These are phyloP conservation scores for Cervus canadensis DNA, from an alignment of 2,113 vertebrate genomes.

Conservation along the genomic window DNA sequence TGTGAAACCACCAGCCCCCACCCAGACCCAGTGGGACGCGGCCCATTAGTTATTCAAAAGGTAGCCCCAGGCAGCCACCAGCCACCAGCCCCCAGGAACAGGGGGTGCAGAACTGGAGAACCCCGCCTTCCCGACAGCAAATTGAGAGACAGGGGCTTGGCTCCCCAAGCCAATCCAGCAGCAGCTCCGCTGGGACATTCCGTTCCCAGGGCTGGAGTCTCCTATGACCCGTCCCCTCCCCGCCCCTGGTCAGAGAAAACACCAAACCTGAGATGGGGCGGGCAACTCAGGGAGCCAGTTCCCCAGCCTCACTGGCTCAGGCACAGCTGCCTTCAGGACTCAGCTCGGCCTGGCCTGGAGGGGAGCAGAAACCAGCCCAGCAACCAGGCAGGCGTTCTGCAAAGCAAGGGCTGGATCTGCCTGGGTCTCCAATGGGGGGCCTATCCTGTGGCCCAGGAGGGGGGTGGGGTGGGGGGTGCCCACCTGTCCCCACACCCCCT, in stretches of 20 bases:
- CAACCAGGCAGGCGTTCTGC: background rate
- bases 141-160: slow-evolving; percentile 19
- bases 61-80: background rate
- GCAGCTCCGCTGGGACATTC: slow-evolving; percentile 5
- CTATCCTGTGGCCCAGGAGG: background rate
- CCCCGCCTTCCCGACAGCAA: slow-evolving; percentile 49
- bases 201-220: slow-evolving; percentile 30
- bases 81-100: background rate
- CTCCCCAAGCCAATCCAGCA: background rate
- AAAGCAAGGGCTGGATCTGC: background rate
- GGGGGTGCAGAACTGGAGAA: background rate
- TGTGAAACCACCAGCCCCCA: background rate
- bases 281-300: background rate
- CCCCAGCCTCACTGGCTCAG: background rate
- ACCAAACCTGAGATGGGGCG: background rate
- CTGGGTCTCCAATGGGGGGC: background rate
- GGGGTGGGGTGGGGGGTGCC: background rate
- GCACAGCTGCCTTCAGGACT: background rate
- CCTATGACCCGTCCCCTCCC: background rate
- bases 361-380: background rate
- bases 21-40: background rate
- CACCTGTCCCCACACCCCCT: background rate
- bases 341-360: background rate
- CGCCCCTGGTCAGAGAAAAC: background rate
- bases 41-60: slow-evolving; percentile 18